Percentiles rank a stretch among this genome's conserved stretches.
Conservation (phyloP, 1,140 invertebrate species). For the Episyrphus balteatus region DNA sequence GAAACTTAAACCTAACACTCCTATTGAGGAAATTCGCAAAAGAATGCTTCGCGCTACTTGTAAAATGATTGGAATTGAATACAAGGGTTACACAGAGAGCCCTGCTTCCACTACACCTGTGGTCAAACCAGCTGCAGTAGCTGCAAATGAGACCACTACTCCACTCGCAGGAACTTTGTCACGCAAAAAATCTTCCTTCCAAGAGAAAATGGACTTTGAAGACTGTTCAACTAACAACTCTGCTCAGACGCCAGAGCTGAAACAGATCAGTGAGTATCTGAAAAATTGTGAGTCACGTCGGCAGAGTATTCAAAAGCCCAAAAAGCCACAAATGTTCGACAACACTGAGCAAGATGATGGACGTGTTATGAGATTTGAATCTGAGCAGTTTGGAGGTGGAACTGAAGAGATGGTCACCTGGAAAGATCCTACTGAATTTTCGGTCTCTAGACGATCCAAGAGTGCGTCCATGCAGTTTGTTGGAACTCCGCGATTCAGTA, state of each 20-base stretch:
- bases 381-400: slow-evolving; percentile 19
- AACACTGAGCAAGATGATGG: slow-evolving; percentile 1
- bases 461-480: slow-evolving; percentile 15
- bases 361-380: slow-evolving; percentile 23
- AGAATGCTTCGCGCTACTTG: slow-evolving; percentile 28
- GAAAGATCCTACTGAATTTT: slow-evolving; percentile 29
- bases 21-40: slow-evolving; percentile 22
- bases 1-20: slow-evolving; percentile 26
- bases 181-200: slow-evolving; percentile 2
- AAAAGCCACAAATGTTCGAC: not conserved
- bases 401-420: slow-evolving; percentile 28
- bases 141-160: not conserved
- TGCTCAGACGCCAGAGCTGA: slow-evolving; percentile 14
- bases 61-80: slow-evolving; percentile 27
- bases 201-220: not conserved
- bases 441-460: slow-evolving; percentile 12
- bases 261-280: slow-evolving; percentile 28
- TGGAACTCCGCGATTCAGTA: slow-evolving; percentile 26
- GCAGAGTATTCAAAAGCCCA: slow-evolving; percentile 23
- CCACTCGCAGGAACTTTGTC: not conserved
- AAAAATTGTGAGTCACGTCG: slow-evolving; percentile 23
- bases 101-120: not conserved
- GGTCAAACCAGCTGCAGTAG: not conserved
- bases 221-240: not conserved
- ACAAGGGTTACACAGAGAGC: slow-evolving; percentile 5